A percentile compares a stretch with the other conserved stretches of the same genome.
These are phyloP conservation scores for Eurytoma californica DNA, from an alignment of 2,888 invertebrate species.

Conservation along the genomic window DNA sequence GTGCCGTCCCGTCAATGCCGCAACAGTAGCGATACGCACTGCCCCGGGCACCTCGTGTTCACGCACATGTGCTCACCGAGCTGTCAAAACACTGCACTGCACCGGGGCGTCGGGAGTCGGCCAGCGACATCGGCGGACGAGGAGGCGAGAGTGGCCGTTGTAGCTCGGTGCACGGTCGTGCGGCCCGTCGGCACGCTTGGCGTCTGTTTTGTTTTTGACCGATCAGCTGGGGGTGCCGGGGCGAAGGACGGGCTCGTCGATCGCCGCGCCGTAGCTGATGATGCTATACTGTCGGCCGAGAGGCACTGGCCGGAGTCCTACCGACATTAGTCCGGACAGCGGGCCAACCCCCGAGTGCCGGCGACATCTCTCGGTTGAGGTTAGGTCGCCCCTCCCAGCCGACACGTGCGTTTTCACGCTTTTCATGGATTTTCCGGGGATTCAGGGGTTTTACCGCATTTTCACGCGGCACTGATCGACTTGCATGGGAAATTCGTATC, in stretches of 20 bases:
- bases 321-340: not conserved
- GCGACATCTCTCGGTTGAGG: conserved; percentile 50
- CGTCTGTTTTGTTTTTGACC: not conserved
- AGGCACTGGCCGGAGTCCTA: not conserved
- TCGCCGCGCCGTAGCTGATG: not conserved
- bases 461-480: too few relatives aligned
- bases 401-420: not conserved
- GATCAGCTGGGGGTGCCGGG: not conserved
- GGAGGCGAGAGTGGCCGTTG: too few relatives aligned
- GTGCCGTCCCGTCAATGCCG: too few relatives aligned
- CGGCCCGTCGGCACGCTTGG: not conserved
- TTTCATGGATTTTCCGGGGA: not conserved
- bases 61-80: too few relatives aligned
- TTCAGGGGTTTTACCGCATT: too few relatives aligned
- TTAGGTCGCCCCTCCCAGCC: conserved; percentile 13
- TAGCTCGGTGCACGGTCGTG: too few relatives aligned
- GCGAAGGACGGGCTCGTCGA: not conserved
- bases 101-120: too few relatives aligned
- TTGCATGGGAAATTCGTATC: not conserved
- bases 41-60: too few relatives aligned
- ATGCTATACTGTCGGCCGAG: not conserved
- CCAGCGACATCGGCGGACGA: too few relatives aligned
- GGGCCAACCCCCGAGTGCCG: not conserved
- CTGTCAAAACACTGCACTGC: too few relatives aligned
- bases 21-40: too few relatives aligned